These are phyloP conservation scores for Tenualosa ilisha DNA, from an alignment of 2,797 vertebrate genomes.

Conservation along the genomic window DNA sequence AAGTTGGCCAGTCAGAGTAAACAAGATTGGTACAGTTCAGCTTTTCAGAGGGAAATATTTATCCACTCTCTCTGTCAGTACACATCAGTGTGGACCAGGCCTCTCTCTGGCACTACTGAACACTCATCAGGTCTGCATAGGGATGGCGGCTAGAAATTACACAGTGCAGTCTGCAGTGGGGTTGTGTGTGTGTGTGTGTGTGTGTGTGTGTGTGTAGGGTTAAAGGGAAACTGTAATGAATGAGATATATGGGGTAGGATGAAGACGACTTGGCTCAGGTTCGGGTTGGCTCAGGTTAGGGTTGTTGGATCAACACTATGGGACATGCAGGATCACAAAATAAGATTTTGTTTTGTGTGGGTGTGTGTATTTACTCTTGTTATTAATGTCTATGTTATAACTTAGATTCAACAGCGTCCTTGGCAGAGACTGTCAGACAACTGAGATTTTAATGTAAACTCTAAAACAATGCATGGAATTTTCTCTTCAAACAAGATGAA, in stretches of 20 bases:
- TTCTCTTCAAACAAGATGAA: not conserved
- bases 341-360: too few species aligned
- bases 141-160: conserved; percentile 69
- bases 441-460: not conserved
- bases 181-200: not conserved
- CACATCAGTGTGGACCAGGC: not conserved
- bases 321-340: not conserved
- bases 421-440: not conserved
- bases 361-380: not conserved
- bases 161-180: conserved; percentile 60
- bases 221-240: conserved; percentile 49
- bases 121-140: conserved; percentile 69
- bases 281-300: not conserved
- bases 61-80: not conserved
- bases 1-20: not conserved
- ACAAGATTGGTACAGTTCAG: conserved; percentile 1
- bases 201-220: not conserved
- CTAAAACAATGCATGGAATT: not conserved
- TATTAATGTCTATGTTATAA: not conserved
- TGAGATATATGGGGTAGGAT: conserved; percentile 59
- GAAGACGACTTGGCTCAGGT: not conserved
- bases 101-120: not conserved
- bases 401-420: not conserved
- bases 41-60: not conserved
- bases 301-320: not conserved